Percentiles rank a stretch among this genome's conserved stretches.
These are phyloP conservation scores for Bombus pyrosoma DNA, from an alignment of 1,140 invertebrate species.

Conservation along the genomic window DNA sequence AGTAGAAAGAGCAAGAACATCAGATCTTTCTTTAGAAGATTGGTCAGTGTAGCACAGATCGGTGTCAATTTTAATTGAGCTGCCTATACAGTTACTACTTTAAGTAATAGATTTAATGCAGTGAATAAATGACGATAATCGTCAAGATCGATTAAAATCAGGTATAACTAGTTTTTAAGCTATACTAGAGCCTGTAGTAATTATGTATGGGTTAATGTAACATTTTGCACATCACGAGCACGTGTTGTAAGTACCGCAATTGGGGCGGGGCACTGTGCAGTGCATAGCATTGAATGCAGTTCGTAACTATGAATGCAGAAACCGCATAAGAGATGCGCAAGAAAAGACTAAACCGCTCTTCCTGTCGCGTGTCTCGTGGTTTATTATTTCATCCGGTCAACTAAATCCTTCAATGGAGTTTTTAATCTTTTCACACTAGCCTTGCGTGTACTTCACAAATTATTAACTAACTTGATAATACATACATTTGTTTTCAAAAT, in stretches of 20 bases:
- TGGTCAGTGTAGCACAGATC: neutral
- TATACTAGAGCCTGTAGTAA: neutral
- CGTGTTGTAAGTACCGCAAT: conserved; percentile 41
- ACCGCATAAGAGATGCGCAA: conserved; percentile 19
- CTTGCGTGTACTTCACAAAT: neutral
- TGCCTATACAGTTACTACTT: neutral
- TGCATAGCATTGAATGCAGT: neutral
- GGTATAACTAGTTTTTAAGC: conserved; percentile 1
- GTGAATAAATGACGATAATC: neutral
- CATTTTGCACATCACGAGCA: conserved; percentile 26
- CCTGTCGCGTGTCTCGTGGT: conserved; percentile 20
- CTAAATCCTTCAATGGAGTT: too few species aligned
- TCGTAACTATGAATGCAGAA: conserved; percentile 23
- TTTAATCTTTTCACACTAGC: neutral
- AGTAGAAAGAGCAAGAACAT: neutral
- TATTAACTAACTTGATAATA: neutral
- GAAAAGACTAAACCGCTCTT: conserved; percentile 13
- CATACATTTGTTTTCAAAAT: neutral
- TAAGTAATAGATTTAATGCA: too few species aligned
- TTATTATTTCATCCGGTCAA: neutral
- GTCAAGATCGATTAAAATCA: neutral
- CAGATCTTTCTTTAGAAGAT: neutral
- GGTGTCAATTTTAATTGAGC: neutral
- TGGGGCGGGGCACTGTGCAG: conserved; percentile 16
- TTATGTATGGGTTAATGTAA: neutral